Base-by-base conservation (phyloP, 2,797 vertebrate genomes). In the Echiichthys vipera region DNA sequence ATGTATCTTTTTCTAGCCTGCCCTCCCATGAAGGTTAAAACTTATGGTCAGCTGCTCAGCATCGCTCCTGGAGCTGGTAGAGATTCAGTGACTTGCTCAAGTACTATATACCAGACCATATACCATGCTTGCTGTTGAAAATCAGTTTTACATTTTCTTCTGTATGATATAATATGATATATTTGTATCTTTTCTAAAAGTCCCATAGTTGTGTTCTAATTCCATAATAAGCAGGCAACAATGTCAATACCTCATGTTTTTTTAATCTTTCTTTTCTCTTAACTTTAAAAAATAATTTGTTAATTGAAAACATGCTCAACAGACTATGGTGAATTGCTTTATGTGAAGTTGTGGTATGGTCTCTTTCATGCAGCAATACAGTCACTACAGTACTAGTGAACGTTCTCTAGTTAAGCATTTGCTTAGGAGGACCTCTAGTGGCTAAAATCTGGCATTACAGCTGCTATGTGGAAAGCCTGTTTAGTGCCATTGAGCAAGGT, bases 381-480 rank as follows among this genome's bases (percentile, higher is more conserved):
- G 0, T 43, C 5, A 7, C 14, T 40, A 18, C 34, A 42, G 5
- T 7, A 10, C 7, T 17, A 57, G 18, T 43, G 13, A 2, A 1
- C 1, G 2, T 1, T 24, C 1, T 45, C 27, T 32, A 3, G 55
- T 71, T 5, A 74, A 65, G 5, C 14, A 14, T 84, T 80, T 76
- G 84, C 5, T 50, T 64, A 79, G 71, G 50, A 0, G 56, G 85
- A 58, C 74, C 45, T 88, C 91, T 89, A 83, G 85, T 88, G 92
- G 88, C 2, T 13, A 1, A 13, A 40, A 30, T 0, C 0, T 12
- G 12, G 29, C n/a, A 78, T 74, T 76, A 66, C 88, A 82, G 3
- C 27, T 39, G 5, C 1, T 39, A 15, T 17, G 12, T 22, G 0
- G 12, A 18, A 34, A 15, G 10, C 20, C 22, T n/a, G 2, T 18